These are phyloP conservation scores for Notolepis coatsorum DNA, from an alignment of 2,797 vertebrate species.

Conservation along the genomic window DNA sequence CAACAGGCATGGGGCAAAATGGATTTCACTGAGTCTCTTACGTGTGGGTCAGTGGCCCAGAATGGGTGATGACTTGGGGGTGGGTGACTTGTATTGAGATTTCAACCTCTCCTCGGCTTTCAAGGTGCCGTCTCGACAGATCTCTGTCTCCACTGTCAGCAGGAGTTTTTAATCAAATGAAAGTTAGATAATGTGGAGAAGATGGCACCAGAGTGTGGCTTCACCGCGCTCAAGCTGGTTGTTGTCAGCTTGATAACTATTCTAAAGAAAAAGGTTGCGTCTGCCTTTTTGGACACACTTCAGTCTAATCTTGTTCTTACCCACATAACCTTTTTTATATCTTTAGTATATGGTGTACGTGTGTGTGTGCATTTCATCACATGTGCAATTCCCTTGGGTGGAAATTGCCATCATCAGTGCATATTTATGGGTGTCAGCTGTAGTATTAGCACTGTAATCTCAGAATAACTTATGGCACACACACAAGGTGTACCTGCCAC, in stretches of 20 bases:
- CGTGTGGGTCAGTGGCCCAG: conserved; percentile 83
- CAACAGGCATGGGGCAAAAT: conserved; percentile 71
- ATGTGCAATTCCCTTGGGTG: not conserved
- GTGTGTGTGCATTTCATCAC: conserved; percentile 5
- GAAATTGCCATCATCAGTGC: conserved; percentile 45
- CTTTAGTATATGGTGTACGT: not conserved
- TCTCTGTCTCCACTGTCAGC: conserved; percentile 81
- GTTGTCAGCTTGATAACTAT: conserved; percentile 17
- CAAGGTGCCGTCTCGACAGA: conserved; percentile 74
- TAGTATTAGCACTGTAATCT: conserved; percentile 52
- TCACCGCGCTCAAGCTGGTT: not conserved
- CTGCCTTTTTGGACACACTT: not conserved
- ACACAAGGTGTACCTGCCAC: conserved; percentile 53
- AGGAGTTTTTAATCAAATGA: conserved; percentile 85
- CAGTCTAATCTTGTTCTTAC: not conserved
- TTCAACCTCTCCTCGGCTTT: conserved; percentile 62
- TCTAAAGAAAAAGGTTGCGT: not conserved
- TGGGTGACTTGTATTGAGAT: conserved; percentile 71
- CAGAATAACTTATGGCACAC: conserved; percentile 39
- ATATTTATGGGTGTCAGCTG: conserved; percentile 63
- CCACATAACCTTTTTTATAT: no score
- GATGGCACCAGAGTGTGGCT: conserved; percentile 30
- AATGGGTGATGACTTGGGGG: conserved; percentile 72
- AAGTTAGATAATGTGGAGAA: conserved; percentile 60
- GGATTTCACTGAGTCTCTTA: conserved; percentile 79